Percentiles rank a stretch among this genome's conserved stretches.
Conservation (phyloP, 2,888 invertebrate genomes). For the Harpalus rubripes region DNA sequence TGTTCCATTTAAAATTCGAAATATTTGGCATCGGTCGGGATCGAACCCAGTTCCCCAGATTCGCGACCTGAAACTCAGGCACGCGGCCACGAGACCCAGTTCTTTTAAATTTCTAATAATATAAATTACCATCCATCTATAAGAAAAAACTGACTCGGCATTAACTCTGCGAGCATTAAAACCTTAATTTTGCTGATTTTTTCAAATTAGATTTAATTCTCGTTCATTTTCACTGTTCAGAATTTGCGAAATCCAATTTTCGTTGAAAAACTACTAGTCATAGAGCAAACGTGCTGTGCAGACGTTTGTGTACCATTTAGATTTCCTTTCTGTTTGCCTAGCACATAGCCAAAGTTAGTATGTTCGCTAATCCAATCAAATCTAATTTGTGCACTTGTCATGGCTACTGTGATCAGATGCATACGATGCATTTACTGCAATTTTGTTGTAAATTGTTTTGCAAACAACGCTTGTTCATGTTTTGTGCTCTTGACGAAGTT, state of each 20-base stretch:
- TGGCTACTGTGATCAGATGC: constrained; percentile 47
- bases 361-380: constrained; percentile 60
- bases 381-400: constrained; percentile 45
- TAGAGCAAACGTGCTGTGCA: not conserved
- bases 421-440: constrained; percentile 34
- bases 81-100: no score
- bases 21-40: no score
- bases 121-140: no score
- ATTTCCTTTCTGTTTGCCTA: constrained; percentile 55
- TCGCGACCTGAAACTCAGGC: no score
- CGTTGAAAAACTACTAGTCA: constrained; percentile 1
- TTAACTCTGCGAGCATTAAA: no score
- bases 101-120: no score
- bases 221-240: not conserved
- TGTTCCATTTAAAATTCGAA: no score
- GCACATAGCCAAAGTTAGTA: constrained; percentile 45
- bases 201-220: not conserved
- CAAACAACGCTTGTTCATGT: constrained; percentile 18
- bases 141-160: no score
- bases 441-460: constrained; percentile 53
- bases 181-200: not conserved
- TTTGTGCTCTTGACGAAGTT: constrained; percentile 4
- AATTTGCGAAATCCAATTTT: not conserved
- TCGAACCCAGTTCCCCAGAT: no score
- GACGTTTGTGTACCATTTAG: constrained; percentile 44